These are phyloP conservation scores for Chrysopilus asiliformis DNA, from an alignment of 2,888 invertebrate genomes.

Conservation along the genomic window DNA sequence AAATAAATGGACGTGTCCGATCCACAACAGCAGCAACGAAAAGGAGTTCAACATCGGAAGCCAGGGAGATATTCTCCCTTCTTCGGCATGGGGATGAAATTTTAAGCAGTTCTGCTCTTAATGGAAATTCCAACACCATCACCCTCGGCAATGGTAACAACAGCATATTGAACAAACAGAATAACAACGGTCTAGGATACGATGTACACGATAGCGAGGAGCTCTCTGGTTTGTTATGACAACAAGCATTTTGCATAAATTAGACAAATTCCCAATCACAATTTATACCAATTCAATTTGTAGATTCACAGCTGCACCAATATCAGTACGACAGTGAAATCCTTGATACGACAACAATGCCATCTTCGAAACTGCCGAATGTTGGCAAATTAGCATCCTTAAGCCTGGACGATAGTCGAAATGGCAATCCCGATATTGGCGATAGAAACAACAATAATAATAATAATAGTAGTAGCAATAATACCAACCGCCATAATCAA, in stretches of 20 bases:
- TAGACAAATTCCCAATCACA: no score
- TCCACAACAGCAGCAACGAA: constrained; percentile 3
- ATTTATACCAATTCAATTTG: no score
- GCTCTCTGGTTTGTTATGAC: no score
- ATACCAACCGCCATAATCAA: no score
- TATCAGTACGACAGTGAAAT: constrained; percentile 5
- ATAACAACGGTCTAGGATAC: no score
- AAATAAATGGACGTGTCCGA: constrained; percentile 9
- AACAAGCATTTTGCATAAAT: constrained; percentile 7
- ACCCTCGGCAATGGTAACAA: no score
- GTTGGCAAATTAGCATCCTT: constrained; percentile 4
- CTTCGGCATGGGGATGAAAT: constrained; percentile 8
- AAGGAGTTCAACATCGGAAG: neutral
- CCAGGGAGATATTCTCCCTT: no score
- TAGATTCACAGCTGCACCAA: constrained; percentile 17
- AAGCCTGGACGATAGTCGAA: constrained; percentile 1
- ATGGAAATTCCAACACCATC: no score
- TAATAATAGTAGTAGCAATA: constrained; percentile 16
- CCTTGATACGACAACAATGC: neutral
- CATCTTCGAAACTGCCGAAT: constrained; percentile 1
- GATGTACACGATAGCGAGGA: no score
- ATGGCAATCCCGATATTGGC: constrained; percentile 2
- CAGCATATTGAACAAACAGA: no score
- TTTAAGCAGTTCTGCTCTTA: constrained; percentile 1
- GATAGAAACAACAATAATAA: constrained; percentile 18